Evolutionary conservation across 2,888 invertebrate genomes (phyloP), one percentile per base, ranked within the genome.

Genomic region (Mellilla xanthometata): DNA sequence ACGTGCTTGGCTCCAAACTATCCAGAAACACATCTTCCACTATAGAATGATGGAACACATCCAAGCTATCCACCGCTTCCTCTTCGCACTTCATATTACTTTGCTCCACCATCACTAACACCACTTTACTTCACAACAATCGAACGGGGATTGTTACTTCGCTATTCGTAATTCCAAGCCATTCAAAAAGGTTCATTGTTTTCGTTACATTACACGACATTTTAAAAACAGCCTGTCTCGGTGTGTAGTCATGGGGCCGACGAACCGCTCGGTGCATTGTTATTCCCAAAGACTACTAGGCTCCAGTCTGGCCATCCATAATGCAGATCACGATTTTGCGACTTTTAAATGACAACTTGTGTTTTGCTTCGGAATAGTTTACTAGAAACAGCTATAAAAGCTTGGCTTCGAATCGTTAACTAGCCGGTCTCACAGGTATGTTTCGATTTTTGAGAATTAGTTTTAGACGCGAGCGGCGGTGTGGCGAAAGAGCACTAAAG

Each of bases 281-380:
- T 83, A 85, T 85, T 84, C 82, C 80, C 75, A 76, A 81, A 83
- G 79, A 76, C 81, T 73, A 77, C 75, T 58, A 69, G 73, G 72
- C 47, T 50, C 43, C 72, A 69, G 66, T 63, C 38, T 30, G 52
- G 62, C 54, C 58, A 60, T 76, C 76, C 62, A 68, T 70, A 80
- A 88, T 87, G 80, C 86, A 56, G 56, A 72, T 76, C 88, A 87
- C 87, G 80, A 58, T 47, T 58, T 51, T 58, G 56, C 74, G 72
- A 70, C 74, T 67, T 71, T 71, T 79, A 24, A 76, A 76, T 68
- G 69, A 70, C 65, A 64, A 77, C 71, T 61, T 41, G 58, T 69
- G 72, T 75, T 74, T 82, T 79, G 71, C 55, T 59, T 54, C 51
- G 41, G 29, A 55, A 53, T 42, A 50, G 56, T 63, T 57, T 66